Conservation (phyloP, 2,113 vertebrate species). For the Podarcis raffonei region DNA sequence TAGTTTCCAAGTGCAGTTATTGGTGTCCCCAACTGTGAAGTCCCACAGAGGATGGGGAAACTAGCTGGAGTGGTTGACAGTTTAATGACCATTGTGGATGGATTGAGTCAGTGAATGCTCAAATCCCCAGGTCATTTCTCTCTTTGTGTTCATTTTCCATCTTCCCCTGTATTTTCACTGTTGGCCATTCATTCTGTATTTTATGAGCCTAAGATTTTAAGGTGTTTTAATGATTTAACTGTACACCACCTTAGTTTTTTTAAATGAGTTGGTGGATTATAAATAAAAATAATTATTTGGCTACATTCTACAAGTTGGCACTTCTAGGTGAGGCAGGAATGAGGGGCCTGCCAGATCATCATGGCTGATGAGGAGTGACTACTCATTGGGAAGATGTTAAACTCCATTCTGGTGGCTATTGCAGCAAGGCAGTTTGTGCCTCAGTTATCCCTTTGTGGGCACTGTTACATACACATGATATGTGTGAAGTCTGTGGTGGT, state of each 20-base stretch:
- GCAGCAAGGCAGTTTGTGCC: not conserved
- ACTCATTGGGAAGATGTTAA: not conserved
- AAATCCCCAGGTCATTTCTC: not conserved
- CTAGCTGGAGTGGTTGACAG: not conserved
- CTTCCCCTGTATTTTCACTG: not conserved
- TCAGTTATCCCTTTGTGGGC: not conserved
- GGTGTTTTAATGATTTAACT: too few species aligned
- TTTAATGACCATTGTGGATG: not conserved
- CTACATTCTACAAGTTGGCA: not conserved
- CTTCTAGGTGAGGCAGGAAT: not conserved
- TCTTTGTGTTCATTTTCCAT: not conserved
- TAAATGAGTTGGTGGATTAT: too few species aligned
- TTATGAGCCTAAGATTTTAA: too few species aligned
- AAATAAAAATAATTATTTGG: not conserved
- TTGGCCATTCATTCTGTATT: too few species aligned
- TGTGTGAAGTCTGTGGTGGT: not conserved
- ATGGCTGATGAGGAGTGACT: not conserved
- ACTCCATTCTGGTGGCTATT: not conserved
- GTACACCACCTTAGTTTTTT: too few species aligned
- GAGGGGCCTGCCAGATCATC: not conserved
- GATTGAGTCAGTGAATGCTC: not conserved
- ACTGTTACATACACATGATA: not conserved
- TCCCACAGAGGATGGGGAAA: not conserved
- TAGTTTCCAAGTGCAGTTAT: not conserved
- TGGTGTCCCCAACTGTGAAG: not conserved